Conservation (phyloP, 2,888 invertebrate genomes). For the Choristoneura rosaceana region DNA sequence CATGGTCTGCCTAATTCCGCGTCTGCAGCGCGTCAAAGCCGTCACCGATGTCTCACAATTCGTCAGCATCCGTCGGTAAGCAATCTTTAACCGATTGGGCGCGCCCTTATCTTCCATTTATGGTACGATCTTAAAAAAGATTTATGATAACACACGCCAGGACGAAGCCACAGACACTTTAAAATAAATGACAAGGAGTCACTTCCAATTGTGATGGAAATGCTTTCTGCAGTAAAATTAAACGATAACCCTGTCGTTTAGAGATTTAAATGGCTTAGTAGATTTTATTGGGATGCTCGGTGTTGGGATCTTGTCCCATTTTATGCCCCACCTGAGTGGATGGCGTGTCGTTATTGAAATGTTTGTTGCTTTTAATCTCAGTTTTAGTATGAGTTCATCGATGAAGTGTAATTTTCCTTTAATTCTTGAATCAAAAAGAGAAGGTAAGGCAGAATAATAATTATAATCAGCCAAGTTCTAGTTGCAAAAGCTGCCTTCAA, state of each 20-base stretch:
- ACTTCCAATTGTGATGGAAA: slow-evolving; percentile 85
- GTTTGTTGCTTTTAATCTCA: slow-evolving; percentile 16
- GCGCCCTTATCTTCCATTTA: slow-evolving; percentile 83
- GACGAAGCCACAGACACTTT: slow-evolving; percentile 79
- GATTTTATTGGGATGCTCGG: slow-evolving; percentile 74
- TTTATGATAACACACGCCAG: slow-evolving; percentile 85
- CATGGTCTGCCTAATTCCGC: slow-evolving; percentile 48
- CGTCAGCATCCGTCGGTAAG: slow-evolving; percentile 77
- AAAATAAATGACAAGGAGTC: slow-evolving; percentile 85
- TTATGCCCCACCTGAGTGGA: slow-evolving; percentile 63
- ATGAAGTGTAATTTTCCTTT: neutral
- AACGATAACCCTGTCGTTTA: slow-evolving; percentile 84
- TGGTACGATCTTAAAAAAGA: slow-evolving; percentile 84
- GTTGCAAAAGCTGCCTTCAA: too few species aligned
- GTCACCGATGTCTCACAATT: slow-evolving; percentile 64
- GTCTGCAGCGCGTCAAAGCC: slow-evolving; percentile 52
- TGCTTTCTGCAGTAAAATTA: slow-evolving; percentile 85
- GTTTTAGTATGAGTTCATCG: slow-evolving; percentile 18
- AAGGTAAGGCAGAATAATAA: neutral
- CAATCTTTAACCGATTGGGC: slow-evolving; percentile 81
- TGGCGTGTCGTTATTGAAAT: slow-evolving; percentile 53
- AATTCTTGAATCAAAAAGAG: neutral
- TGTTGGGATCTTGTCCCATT: slow-evolving; percentile 60
- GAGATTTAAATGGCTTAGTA: slow-evolving; percentile 81
- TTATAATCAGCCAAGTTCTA: neutral